phyloP scores from a whole-genome alignment of 2,113 vertebrate genomes.

The Callocephalon fimbriatum region DNA sequence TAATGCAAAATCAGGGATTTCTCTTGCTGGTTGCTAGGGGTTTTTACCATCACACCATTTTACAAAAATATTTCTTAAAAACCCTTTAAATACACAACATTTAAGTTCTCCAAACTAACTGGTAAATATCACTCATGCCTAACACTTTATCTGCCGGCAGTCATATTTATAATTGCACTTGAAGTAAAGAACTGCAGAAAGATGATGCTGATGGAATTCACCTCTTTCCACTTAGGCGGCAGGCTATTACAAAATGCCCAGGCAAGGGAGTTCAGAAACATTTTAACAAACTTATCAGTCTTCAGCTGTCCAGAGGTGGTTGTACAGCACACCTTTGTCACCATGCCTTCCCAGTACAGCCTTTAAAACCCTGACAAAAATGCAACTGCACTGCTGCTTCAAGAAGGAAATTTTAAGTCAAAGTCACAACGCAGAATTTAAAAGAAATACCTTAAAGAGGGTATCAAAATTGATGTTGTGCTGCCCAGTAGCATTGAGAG shows the following conservation, averaged over 20 bases:
- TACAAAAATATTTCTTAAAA: not conserved
- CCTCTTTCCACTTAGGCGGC: too few species aligned
- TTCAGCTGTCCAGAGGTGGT: not conserved
- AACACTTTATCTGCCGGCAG: not conserved
- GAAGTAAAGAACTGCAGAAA: not conserved
- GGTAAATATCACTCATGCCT: not conserved
- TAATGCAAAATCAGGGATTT: not conserved
- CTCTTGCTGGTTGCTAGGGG: not conserved
- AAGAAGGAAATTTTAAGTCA: not conserved
- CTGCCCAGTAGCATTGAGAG: constrained; percentile 88
- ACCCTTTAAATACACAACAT: not conserved
- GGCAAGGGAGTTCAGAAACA: not conserved
- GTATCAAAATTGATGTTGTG: constrained; percentile 80
- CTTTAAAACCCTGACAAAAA: not conserved
- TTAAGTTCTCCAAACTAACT: not conserved
- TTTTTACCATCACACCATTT: not conserved
- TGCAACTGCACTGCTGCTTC: not conserved
- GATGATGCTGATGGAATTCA: not conserved
- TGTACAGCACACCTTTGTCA: too few species aligned
- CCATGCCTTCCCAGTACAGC: not conserved
- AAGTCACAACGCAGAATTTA: not conserved
- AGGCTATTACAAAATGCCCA: not conserved
- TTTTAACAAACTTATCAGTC: not conserved
- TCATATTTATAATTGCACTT: not conserved
- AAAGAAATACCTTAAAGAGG: constrained; percentile 83